Conservation (phyloP, 2,797 vertebrate genomes). For the Cygnus olor region DNA sequence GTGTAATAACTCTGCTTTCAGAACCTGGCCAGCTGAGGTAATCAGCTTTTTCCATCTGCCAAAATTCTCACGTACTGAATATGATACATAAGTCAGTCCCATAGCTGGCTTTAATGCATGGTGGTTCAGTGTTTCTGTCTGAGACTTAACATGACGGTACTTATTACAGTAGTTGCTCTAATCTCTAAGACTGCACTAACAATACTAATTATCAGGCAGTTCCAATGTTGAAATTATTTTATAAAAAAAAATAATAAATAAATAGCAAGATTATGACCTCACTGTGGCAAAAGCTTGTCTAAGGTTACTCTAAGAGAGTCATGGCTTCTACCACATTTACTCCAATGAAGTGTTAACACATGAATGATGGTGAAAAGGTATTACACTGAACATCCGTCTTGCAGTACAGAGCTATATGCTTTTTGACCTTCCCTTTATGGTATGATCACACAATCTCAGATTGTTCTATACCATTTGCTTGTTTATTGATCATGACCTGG, state of each 20-base stretch:
- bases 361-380: not conserved
- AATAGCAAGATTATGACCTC: not conserved
- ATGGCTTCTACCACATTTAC: not conserved
- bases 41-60: not conserved
- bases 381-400: not conserved
- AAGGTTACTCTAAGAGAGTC: not conserved
- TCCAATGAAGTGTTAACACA: not conserved
- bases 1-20: not conserved
- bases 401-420: not conserved
- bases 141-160: not conserved
- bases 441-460: not conserved
- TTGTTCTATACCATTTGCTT: not conserved
- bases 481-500: not conserved
- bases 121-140: not conserved
- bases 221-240: not conserved
- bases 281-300: not conserved
- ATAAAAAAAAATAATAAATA: not conserved
- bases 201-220: not conserved
- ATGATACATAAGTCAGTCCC: not conserved
- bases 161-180: not conserved
- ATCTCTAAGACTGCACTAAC: not conserved
- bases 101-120: not conserved
- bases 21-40: not conserved
- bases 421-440: conserved; percentile 2
- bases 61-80: not conserved